Base-by-base conservation (phyloP, 1,140 invertebrate species). In the Idris sp. region DNA sequence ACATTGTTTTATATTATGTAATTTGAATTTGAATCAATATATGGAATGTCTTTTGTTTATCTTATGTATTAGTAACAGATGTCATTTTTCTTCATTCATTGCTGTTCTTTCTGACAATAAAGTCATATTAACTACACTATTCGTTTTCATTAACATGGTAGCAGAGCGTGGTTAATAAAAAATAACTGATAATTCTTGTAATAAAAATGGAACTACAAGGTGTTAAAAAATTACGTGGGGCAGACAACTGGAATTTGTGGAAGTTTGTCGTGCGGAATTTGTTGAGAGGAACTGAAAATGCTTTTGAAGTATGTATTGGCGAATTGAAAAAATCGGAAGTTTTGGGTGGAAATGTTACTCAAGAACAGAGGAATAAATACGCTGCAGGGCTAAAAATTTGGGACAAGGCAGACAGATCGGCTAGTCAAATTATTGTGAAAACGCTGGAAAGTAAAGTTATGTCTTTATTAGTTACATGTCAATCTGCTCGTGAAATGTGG, bases 401-500 rank as follows among this genome's bases (percentile, higher is more conserved):
- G 56, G 68, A 77, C 11, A 68, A 64, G 15, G 36, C 61, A 0
- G 68, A 76, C 46, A 31, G 74, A 3, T 28, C 43, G 0, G 74
- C 74, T 4, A 44, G 56, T 51, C 68, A 77, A 44, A 62, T 73
- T 5, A 40, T 77, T 4, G 40, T 73, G 0, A 61, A 19, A 2
- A 28, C 62, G 0, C 2, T 74, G 0, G 64, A 75, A 9, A 10
- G 46, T 0, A 64, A 58, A 8, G 44, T 75, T 11, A 65, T 69
- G 58, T 14, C 58, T 2, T 26, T 71, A 7, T 9, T 71, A 4
- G 65, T 71, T 0, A 9, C 58, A 2, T 82, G 80, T 56, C 51
- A 74, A 19, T 51, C 53, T 9, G 72, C 83, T 4, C 49, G 72
- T 11, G 78, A 78, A 2, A 83, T 84, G 76, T 84, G 77, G 71